Conservation (phyloP, 2,888 invertebrate species). For the Tipula unca region DNA sequence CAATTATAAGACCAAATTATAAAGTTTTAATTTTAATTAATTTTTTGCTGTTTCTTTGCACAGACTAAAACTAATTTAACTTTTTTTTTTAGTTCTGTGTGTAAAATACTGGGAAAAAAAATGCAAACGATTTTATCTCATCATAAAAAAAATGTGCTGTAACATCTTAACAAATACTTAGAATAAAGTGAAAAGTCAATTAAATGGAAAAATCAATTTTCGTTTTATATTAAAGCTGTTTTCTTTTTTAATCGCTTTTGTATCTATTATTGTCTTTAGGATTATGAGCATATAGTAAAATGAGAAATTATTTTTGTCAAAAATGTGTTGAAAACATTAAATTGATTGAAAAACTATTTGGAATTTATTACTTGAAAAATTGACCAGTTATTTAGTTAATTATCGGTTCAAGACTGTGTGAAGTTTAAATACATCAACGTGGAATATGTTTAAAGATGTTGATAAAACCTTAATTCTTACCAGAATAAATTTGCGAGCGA, state of each 20-base stretch:
- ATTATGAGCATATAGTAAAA: background rate
- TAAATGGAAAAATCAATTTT: conserved; percentile 4
- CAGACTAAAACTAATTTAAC: background rate
- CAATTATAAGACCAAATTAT: background rate
- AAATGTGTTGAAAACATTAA: too few species aligned
- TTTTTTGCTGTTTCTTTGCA: background rate
- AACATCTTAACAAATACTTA: conserved; percentile 14
- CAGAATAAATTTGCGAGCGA: too few species aligned
- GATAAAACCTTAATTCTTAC: too few species aligned
- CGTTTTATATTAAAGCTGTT: background rate
- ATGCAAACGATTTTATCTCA: background rate
- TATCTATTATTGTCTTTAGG: background rate
- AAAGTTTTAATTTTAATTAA: background rate
- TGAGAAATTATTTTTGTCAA: background rate
- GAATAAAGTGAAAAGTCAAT: background rate
- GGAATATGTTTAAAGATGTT: too few species aligned
- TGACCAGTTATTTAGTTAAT: too few species aligned
- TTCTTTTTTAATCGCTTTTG: background rate
- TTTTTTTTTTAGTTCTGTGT: background rate
- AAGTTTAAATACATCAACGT: too few species aligned
- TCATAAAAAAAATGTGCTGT: background rate
- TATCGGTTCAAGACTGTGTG: too few species aligned
- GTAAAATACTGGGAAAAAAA: background rate
- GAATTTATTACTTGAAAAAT: too few species aligned
- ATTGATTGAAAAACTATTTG: too few species aligned